Percentiles rank a stretch among this genome's conserved stretches.
Conservation (phyloP, 1,140 invertebrate species). For the Musca domestica region DNA sequence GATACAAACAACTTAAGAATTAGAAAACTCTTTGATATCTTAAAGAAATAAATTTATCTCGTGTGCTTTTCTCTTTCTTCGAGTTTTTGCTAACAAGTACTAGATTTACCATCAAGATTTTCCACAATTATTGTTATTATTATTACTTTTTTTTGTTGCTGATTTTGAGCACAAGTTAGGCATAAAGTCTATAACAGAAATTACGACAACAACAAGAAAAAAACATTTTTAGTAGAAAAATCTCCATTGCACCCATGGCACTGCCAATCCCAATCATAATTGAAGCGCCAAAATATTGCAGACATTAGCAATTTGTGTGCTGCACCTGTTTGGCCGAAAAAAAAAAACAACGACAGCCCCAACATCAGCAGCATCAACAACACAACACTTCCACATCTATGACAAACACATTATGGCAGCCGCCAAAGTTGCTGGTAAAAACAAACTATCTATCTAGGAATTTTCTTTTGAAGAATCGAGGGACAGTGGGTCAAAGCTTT, state of each 20-base stretch:
- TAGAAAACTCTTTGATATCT: no score
- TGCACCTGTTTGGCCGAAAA: constrained; percentile 10
- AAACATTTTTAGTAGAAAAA: constrained; percentile 3
- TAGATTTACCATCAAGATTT: neutral
- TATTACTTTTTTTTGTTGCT: neutral
- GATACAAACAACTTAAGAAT: no score
- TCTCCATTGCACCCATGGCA: no score
- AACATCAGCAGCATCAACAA: neutral
- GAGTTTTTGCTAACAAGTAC: no score
- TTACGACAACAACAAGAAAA: neutral
- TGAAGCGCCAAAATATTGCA: constrained; percentile 17
- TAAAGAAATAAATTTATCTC: no score
- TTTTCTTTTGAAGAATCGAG: neutral
- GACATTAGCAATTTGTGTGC: constrained; percentile 16
- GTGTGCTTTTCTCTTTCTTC: no score
- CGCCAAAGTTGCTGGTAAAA: neutral
- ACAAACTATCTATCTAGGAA: neutral
- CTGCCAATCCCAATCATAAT: constrained; percentile 21
- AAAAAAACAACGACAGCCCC: neutral
- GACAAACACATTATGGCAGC: neutral
- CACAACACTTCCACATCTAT: neutral
- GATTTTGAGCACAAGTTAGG: constrained; percentile 6
- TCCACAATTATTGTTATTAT: constrained; percentile 7
- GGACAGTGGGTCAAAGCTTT: no score
- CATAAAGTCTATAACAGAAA: neutral